Evolutionary conservation across 2,797 vertebrate genomes (phyloP).

Genomic region (Pseudochaenichthys georgianus): DNA sequence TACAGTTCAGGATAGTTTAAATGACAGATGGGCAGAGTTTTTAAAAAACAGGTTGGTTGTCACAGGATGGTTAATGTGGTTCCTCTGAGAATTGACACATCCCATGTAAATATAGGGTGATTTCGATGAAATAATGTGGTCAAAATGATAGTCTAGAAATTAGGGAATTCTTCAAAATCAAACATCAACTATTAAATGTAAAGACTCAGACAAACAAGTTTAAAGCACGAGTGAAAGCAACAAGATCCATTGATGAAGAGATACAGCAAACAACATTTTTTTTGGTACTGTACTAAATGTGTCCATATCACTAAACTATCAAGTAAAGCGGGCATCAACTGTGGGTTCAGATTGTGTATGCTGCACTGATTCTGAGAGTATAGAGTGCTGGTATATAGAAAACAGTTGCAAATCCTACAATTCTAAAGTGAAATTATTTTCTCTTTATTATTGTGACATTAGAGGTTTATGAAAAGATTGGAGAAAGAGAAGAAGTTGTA

Average conservation of each 20-base stretch:
- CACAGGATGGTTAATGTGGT: slow-evolving; percentile 12
- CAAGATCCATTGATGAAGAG: background rate
- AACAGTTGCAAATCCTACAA: background rate
- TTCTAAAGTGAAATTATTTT: background rate
- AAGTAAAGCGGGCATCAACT: background rate
- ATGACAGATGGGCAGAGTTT: slow-evolving; percentile 23
- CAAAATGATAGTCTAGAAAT: background rate
- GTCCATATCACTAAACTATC: background rate
- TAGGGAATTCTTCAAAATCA: background rate
- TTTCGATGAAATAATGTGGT: too few relatives aligned
- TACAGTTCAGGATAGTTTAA: slow-evolving; percentile 37
- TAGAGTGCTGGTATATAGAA: background rate
- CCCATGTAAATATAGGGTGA: background rate
- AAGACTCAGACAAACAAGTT: background rate
- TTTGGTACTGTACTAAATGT: background rate
- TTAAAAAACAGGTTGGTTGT: slow-evolving; percentile 25
- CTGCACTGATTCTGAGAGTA: background rate
- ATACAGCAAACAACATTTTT: background rate
- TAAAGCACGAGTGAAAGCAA: background rate
- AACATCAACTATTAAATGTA: background rate
- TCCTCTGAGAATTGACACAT: background rate
- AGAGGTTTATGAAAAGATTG: background rate
- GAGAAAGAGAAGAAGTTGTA: background rate
- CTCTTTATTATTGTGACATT: background rate
- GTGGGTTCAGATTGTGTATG: background rate